phyloP scores from a whole-genome alignment of 2,888 invertebrate genomes.

The Isoperla grammatica region DNA sequence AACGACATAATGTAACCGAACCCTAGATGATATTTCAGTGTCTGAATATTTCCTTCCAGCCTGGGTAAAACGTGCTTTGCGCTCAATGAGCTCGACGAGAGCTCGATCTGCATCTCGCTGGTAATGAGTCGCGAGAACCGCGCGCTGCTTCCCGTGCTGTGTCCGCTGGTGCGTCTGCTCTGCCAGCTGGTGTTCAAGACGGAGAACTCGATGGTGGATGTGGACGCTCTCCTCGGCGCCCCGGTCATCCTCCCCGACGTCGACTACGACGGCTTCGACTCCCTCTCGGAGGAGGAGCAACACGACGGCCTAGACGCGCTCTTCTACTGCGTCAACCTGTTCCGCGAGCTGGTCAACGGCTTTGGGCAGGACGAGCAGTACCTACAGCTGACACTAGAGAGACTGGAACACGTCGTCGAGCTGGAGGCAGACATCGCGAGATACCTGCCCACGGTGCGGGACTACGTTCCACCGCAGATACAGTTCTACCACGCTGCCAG shows the following conservation, averaged over 20 bases:
- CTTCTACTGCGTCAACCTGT: conserved; percentile 74
- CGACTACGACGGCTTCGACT: conserved; percentile 47
- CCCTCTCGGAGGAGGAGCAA: conserved; percentile 38
- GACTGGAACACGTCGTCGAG: conserved; percentile 50
- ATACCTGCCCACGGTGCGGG: conserved; percentile 43
- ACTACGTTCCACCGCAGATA: conserved; percentile 49
- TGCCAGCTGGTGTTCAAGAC: neutral
- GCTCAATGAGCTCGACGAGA: neutral
- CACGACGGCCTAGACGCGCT: conserved; percentile 58
- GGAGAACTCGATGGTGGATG: neutral
- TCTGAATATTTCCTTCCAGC: too few relatives aligned
- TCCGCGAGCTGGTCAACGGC: conserved; percentile 67
- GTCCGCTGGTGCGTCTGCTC: conserved; percentile 2
- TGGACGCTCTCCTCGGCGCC: neutral
- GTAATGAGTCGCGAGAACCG: neutral
- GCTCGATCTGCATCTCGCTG: neutral
- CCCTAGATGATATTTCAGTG: too few relatives aligned
- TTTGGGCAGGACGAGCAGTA: neutral
- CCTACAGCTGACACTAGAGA: conserved; percentile 42
- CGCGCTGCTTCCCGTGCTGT: neutral
- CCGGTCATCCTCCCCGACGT: conserved; percentile 48
- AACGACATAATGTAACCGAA: too few relatives aligned
- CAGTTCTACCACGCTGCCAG: conserved; percentile 40
- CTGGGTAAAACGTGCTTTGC: neutral
- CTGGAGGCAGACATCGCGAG: conserved; percentile 48